Evolutionary conservation across 2,888 invertebrate genomes (phyloP).

Genomic region (Belgica antarctica): DNA sequence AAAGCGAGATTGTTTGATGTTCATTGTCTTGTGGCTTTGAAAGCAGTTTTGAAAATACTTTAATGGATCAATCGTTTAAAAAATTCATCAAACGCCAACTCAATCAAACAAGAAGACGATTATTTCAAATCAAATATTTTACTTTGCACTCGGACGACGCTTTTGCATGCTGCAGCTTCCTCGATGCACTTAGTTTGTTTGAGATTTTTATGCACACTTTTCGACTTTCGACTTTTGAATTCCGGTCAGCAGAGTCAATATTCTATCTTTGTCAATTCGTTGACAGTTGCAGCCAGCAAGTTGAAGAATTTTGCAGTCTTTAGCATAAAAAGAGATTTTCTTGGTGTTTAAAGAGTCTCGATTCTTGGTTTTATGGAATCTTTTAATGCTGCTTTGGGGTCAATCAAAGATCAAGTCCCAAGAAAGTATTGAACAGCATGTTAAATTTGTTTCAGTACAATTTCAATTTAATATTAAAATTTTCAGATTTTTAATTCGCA

Average conservation of each 20-base stretch:
- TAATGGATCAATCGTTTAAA: slow-evolving; percentile 3
- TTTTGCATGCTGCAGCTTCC: neutral
- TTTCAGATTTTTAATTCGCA: too few relatives aligned
- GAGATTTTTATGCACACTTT: neutral
- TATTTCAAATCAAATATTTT: neutral
- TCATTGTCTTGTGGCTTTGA: neutral
- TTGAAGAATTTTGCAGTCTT: slow-evolving; percentile 10
- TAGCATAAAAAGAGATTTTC: slow-evolving; percentile 1
- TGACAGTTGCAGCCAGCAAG: neutral
- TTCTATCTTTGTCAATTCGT: neutral
- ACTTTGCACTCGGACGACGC: neutral
- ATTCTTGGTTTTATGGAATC: neutral
- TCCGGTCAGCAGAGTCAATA: slow-evolving; percentile 16
- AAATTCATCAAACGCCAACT: neutral
- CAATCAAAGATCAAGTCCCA: neutral
- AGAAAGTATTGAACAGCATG: too few relatives aligned
- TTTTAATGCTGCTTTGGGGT: neutral
- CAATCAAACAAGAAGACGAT: neutral
- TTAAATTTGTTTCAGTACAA: too few relatives aligned
- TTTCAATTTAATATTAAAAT: too few relatives aligned
- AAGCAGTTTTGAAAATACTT: neutral
- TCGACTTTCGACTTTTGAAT: neutral
- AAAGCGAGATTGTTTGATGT: slow-evolving; percentile 15
- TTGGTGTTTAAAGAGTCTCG: neutral
- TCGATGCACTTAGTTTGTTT: slow-evolving; percentile 7